A percentile compares a stretch with the other conserved stretches of the same genome.
phyloP scores from a whole-genome alignment of 2,797 vertebrate genomes.

The Hypotaenidia okinawae region DNA sequence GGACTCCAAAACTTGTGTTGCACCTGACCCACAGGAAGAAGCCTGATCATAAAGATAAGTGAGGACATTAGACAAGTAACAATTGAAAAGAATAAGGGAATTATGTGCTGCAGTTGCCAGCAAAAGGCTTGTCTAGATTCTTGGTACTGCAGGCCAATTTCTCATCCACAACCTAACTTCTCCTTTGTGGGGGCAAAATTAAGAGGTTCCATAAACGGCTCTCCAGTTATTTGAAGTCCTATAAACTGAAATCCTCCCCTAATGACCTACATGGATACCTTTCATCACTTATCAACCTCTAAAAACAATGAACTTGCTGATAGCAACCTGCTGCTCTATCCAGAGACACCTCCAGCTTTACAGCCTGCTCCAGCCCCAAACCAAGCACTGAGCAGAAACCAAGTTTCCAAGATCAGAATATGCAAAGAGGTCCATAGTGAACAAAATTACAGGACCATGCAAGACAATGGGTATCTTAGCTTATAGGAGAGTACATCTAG shows the following conservation, averaged over 20 bases:
- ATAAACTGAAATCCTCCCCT: not conserved
- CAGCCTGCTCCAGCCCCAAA: not conserved
- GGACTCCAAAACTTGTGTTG: not conserved
- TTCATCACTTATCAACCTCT: not conserved
- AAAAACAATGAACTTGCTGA: not conserved
- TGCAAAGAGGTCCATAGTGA: not conserved
- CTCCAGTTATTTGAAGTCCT: not conserved
- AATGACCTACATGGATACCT: not conserved
- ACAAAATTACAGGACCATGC: not conserved
- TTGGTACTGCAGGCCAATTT: not conserved
- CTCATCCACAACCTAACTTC: not conserved
- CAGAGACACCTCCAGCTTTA: not conserved
- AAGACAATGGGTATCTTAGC: not conserved
- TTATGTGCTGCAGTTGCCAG: not conserved
- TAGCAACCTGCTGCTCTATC: not conserved
- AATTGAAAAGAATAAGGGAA: not conserved
- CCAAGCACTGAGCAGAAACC: not conserved
- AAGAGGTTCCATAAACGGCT: not conserved
- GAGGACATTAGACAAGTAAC: not conserved
- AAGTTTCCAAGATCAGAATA: not conserved
- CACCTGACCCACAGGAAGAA: not conserved
- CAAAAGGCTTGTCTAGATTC: not conserved
- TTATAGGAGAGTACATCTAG: not conserved
- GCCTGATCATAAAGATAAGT: not conserved
- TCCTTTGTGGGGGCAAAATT: not conserved